Percentiles rank a stretch among this genome's conserved stretches.
Evolutionary conservation across 2,797 vertebrate genomes (phyloP).

Genomic region (Scyliorhinus canicula): DNA sequence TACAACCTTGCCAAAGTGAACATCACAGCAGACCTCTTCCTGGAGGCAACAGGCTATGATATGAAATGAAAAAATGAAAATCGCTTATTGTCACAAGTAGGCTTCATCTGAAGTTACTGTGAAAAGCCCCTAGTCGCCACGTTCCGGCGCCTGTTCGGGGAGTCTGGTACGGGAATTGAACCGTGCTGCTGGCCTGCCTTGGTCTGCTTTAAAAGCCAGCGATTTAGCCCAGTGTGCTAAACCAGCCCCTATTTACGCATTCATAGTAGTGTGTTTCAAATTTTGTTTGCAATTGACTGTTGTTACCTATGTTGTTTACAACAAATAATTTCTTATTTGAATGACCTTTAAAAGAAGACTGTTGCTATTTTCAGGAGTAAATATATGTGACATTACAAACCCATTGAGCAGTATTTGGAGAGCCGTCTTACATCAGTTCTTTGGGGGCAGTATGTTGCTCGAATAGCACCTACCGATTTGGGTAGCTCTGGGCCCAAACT

Average conservation of each 20-base stretch:
- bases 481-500: background rate
- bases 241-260: too few relatives aligned
- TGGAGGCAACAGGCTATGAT: background rate
- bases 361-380: background rate
- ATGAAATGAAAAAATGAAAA: too few relatives aligned
- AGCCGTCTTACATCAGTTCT: background rate
- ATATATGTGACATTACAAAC: background rate
- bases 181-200: too few relatives aligned
- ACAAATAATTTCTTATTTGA: background rate
- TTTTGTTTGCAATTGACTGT: background rate
- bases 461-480: background rate
- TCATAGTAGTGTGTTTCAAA: background rate
- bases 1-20: background rate
- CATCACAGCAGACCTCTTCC: background rate
- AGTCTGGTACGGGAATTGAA: too few relatives aligned
- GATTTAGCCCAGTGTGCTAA: too few relatives aligned
- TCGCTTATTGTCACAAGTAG: too few relatives aligned
- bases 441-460: background rate
- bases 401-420: background rate
- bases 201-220: too few relatives aligned
- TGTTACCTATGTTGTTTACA: background rate
- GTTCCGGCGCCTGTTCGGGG: too few relatives aligned
- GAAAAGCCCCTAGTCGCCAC: too few relatives aligned
- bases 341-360: background rate
- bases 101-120: too few relatives aligned